phyloP scores from a whole-genome alignment of 1,140 invertebrate genomes.

The Rhynchophorus ferrugineus region DNA sequence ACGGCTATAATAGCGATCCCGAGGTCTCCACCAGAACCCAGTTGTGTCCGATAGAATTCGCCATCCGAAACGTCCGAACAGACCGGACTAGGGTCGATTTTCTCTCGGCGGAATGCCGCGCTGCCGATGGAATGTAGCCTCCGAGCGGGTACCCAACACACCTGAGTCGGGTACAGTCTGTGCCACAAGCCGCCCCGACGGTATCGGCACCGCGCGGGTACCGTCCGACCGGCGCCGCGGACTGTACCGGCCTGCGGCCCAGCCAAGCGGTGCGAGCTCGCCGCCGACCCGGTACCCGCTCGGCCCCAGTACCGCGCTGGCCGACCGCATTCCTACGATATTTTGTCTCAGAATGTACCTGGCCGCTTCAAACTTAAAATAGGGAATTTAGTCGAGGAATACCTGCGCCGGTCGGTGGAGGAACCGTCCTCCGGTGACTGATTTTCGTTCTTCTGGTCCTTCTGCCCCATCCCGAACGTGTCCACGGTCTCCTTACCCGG shows the following conservation, averaged over 20 bases:
- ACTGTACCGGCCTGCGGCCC: conserved; percentile 30
- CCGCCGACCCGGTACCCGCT: conserved; percentile 5
- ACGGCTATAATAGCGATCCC: too few species aligned
- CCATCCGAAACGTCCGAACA: too few species aligned
- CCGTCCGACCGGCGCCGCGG: conserved; percentile 20
- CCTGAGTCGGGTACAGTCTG: conserved; percentile 38
- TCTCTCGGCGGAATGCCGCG: conserved; percentile 37
- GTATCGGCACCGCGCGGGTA: conserved; percentile 3
- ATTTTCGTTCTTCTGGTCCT: too few species aligned
- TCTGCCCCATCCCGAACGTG: too few species aligned
- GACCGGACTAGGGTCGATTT: too few species aligned
- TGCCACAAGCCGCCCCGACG: conserved; percentile 12
- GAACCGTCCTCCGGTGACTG: conserved; percentile 8
- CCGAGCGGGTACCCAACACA: conserved; percentile 37
- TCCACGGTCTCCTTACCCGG: conserved; percentile 19
- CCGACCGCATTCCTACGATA: conserved; percentile 37
- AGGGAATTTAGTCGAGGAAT: conserved; percentile 37
- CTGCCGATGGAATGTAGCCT: conserved; percentile 38
- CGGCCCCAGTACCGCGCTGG: conserved; percentile 22
- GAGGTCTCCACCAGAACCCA: too few species aligned
- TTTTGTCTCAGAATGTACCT: conserved; percentile 39
- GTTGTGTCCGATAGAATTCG: too few species aligned
- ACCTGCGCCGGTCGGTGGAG: conserved; percentile 33
- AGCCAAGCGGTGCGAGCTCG: conserved; percentile 17
- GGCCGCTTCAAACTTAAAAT: conserved; percentile 37